Evolutionary conservation across 2,113 vertebrate genomes (phyloP).

Genomic region (rabbit (Oryctolagus cuniculus)): DNA sequence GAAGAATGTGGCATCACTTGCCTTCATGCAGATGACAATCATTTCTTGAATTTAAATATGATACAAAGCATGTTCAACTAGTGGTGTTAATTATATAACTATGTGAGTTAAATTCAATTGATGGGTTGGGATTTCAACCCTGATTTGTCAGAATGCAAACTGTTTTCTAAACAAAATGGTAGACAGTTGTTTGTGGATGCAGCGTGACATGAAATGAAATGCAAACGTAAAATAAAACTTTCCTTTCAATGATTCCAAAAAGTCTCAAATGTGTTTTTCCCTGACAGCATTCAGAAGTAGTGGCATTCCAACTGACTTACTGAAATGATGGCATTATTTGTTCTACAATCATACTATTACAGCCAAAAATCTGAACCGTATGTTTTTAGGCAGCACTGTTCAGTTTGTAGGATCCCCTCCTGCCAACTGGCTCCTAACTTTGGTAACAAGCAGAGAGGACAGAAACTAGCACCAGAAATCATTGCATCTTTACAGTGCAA

Average conservation of each 20-base stretch:
- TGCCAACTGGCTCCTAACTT: slow-evolving; percentile 23
- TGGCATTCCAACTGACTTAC: neutral
- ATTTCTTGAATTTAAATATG: slow-evolving; percentile 10
- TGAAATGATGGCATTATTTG: neutral
- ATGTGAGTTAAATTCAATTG: neutral
- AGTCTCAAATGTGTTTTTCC: neutral
- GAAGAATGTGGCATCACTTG: neutral
- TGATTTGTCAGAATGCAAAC: neutral
- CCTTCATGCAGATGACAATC: neutral
- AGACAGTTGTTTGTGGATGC: neutral
- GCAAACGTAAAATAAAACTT: neutral
- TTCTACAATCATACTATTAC: neutral
- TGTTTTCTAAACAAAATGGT: neutral
- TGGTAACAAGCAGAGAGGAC: slow-evolving; percentile 53
- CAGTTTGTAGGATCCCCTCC: neutral
- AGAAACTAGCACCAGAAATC: neutral
- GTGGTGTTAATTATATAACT: neutral
- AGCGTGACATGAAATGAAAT: neutral
- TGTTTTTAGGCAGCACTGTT: slow-evolving; percentile 50
- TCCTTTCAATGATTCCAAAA: slow-evolving; percentile 3
- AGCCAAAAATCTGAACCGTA: slow-evolving; percentile 34
- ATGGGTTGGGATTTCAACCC: neutral
- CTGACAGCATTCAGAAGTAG: neutral
- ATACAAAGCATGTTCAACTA: neutral
- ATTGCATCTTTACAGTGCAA: accelerated